Evolutionary conservation across 1,140 invertebrate species (phyloP).

Genomic region (Andricus grossulariae): DNA sequence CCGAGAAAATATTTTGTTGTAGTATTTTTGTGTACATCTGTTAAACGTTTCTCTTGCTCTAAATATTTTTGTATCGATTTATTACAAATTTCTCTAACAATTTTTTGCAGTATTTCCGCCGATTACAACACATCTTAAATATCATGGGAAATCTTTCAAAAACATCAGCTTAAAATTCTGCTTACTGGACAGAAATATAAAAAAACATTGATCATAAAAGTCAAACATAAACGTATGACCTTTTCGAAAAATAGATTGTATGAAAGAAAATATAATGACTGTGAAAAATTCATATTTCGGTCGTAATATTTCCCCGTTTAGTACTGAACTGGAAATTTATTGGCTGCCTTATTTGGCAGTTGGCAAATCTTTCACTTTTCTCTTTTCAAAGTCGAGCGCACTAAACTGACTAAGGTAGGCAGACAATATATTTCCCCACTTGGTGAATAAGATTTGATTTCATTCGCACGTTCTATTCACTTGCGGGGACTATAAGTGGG

Average conservation of each 20-base stretch:
- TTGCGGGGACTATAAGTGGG: not conserved
- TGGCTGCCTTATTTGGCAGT: slow-evolving; percentile 14
- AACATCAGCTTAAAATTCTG: no score
- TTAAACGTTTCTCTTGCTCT: no score
- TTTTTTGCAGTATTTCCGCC: no score
- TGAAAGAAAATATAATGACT: not conserved
- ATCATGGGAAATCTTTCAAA: not conserved
- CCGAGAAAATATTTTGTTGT: no score
- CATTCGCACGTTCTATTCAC: slow-evolving; percentile 28
- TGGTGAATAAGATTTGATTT: slow-evolving; percentile 30
- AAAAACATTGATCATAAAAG: not conserved
- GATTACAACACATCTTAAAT: not conserved
- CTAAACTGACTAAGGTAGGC: slow-evolving; percentile 2
- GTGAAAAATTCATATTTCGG: slow-evolving; percentile 1
- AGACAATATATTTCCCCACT: slow-evolving; percentile 11
- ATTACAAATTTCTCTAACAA: no score
- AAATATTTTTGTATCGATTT: no score
- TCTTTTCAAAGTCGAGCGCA: slow-evolving; percentile 22
- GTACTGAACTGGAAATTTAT: slow-evolving; percentile 15
- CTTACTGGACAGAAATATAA: not conserved
- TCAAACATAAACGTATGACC: not conserved
- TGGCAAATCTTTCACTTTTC: slow-evolving; percentile 8
- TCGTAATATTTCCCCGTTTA: not conserved
- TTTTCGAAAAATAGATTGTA: not conserved
- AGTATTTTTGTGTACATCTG: no score